Evolutionary conservation across 2,113 vertebrate genomes (phyloP).

Genomic region (Guaruba guarouba): DNA sequence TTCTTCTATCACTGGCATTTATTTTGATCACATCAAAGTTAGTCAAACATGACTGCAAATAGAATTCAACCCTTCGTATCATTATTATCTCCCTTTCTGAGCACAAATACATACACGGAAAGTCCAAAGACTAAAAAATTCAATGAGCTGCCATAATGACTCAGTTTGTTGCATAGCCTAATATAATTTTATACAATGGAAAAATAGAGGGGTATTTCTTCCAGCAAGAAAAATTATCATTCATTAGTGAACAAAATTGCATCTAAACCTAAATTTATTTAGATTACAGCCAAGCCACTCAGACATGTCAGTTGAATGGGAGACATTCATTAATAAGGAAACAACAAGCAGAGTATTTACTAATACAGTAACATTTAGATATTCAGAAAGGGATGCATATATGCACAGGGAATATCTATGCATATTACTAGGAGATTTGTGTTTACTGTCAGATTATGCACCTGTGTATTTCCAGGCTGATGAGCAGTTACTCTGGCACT

Average conservation of each 20-base stretch:
- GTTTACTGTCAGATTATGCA: not conserved
- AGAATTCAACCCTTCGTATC: not conserved
- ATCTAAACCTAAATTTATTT: constrained; percentile 23
- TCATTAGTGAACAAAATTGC: not conserved
- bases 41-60: not conserved
- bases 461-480: constrained; percentile 17
- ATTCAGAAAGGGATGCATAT: not conserved
- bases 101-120: not conserved
- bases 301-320: not conserved
- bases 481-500: not conserved
- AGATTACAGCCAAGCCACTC: constrained; percentile 13
- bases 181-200: constrained; percentile 1
- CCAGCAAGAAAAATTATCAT: not conserved
- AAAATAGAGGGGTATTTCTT: not conserved
- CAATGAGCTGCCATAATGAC: not conserved
- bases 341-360: not conserved
- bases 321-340: constrained; percentile 39
- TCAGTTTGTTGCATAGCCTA: not conserved
- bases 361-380: not conserved
- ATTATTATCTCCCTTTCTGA: not conserved
- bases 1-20: not conserved
- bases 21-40: not conserved
- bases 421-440: not conserved
- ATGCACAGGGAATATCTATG: not conserved
- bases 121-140: not conserved